A percentile compares a stretch with the other conserved stretches of the same genome.
phyloP scores from a whole-genome alignment of 1,140 invertebrate species.

The Streblospio benedicti region DNA sequence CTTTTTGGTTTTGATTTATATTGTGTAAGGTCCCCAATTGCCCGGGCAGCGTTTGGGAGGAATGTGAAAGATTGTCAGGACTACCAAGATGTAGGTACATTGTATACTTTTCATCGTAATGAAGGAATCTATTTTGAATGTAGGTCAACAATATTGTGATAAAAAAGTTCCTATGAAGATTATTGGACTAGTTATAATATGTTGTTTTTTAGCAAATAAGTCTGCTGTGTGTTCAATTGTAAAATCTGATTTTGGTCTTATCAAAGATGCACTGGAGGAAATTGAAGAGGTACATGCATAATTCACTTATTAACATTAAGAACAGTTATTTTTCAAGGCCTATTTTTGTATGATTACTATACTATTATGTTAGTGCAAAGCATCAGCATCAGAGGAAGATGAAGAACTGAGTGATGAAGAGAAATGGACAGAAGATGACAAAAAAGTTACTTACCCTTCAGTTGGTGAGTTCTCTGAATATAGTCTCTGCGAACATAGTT shows the following conservation, averaged over 20 bases:
- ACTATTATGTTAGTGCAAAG: background rate
- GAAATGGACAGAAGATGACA: background rate
- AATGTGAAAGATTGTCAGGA: background rate
- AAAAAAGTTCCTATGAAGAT: too few relatives aligned
- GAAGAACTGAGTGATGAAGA: background rate
- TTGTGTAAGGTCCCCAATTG: too few relatives aligned
- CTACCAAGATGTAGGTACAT: background rate
- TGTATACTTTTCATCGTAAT: background rate
- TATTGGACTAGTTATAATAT: too few relatives aligned
- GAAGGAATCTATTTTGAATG: background rate
- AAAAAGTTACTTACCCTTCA: background rate
- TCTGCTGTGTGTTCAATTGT: background rate
- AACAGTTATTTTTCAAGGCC: background rate
- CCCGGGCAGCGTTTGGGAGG: background rate
- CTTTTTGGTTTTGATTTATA: too few relatives aligned
- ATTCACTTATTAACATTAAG: background rate
- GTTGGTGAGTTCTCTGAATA: too few relatives aligned
- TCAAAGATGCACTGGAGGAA: slow-evolving; percentile 2
- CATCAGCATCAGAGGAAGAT: background rate
- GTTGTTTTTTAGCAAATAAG: background rate
- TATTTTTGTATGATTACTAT: background rate
- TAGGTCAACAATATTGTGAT: background rate
- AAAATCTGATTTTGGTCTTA: background rate
- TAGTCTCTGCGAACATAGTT: too few relatives aligned
- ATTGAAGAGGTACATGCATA: background rate